Percentiles rank a stretch among this genome's conserved stretches.
Evolutionary conservation across 2,797 vertebrate species (phyloP).

Genomic region (Enteromius thamalakanensis): DNA sequence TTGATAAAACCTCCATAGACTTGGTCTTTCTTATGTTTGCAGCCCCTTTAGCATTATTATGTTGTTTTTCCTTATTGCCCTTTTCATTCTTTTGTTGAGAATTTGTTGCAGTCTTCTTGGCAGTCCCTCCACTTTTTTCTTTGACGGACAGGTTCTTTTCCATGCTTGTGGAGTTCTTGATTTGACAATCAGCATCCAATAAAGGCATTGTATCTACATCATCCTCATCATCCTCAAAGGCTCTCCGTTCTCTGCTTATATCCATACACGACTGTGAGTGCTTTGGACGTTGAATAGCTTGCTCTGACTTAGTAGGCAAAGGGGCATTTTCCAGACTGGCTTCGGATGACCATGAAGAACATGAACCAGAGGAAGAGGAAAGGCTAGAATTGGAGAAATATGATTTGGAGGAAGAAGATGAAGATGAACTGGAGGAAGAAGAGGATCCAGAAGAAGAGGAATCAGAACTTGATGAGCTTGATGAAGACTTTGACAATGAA

Average conservation of each 20-base stretch:
- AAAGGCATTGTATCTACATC: slow-evolving; percentile 70
- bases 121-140: slow-evolving; percentile 53
- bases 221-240: slow-evolving; percentile 68
- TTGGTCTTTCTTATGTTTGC: slow-evolving; percentile 76
- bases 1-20: slow-evolving; percentile 79
- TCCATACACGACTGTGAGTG: slow-evolving; percentile 81
- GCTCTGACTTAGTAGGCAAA: slow-evolving; percentile 52
- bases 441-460: slow-evolving; percentile 66
- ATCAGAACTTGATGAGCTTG: slow-evolving; percentile 63
- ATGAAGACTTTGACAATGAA: slow-evolving; percentile 61
- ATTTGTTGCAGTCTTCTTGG: slow-evolving; percentile 44
- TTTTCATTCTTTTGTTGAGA: slow-evolving; percentile 51
- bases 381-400: slow-evolving; percentile 62
- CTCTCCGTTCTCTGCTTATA: slow-evolving; percentile 67
- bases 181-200: slow-evolving; percentile 58
- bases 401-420: slow-evolving; percentile 54
- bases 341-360: slow-evolving; percentile 72
- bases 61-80: slow-evolving; percentile 59
- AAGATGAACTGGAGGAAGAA: slow-evolving; percentile 59
- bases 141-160: slow-evolving; percentile 51
- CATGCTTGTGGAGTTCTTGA: slow-evolving; percentile 54
- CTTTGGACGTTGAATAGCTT: slow-evolving; percentile 53
- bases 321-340: slow-evolving; percentile 64
- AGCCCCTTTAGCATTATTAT: slow-evolving; percentile 27
- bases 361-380: slow-evolving; percentile 67